These are phyloP conservation scores for Ditylenchus weischeri DNA, from an alignment of 2,888 invertebrate genomes.

Conservation along the genomic window DNA sequence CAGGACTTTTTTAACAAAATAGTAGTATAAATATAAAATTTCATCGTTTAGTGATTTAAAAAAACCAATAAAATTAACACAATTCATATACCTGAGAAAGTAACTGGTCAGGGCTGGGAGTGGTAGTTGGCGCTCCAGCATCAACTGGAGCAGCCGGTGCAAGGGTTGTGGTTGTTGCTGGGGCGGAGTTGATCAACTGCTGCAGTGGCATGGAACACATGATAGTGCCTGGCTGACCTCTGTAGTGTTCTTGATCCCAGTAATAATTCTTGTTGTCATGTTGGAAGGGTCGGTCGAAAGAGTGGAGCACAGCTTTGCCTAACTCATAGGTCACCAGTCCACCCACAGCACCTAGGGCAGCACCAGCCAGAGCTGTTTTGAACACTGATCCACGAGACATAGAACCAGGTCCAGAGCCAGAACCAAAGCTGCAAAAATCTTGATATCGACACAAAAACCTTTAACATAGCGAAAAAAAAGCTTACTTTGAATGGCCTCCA, in stretches of 20 bases:
- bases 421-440: slow-evolving; percentile 25
- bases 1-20: too few relatives aligned
- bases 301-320: slow-evolving; percentile 51
- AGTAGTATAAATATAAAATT: neutral
- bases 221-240: slow-evolving; percentile 23
- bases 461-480: neutral
- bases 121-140: slow-evolving; percentile 27
- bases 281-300: slow-evolving; percentile 43
- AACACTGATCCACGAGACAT: slow-evolving; percentile 38
- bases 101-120: slow-evolving; percentile 27
- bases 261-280: slow-evolving; percentile 45
- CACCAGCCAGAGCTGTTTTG: slow-evolving; percentile 53
- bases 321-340: slow-evolving; percentile 37
- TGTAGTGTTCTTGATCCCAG: slow-evolving; percentile 41
- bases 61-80: neutral
- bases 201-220: slow-evolving; percentile 48
- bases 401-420: slow-evolving; percentile 36
- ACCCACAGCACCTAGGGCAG: slow-evolving; percentile 53
- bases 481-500: slow-evolving; percentile 2
- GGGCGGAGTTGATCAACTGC: slow-evolving; percentile 29
- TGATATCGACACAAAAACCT: slow-evolving; percentile 4
- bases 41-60: neutral
- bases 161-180: slow-evolving; percentile 33
- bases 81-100: slow-evolving; percentile 9
- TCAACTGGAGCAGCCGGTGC: neutral